Evolutionary conservation across 2,797 vertebrate species (phyloP).

Genomic region (Cryptoblepharus egeriae): DNA sequence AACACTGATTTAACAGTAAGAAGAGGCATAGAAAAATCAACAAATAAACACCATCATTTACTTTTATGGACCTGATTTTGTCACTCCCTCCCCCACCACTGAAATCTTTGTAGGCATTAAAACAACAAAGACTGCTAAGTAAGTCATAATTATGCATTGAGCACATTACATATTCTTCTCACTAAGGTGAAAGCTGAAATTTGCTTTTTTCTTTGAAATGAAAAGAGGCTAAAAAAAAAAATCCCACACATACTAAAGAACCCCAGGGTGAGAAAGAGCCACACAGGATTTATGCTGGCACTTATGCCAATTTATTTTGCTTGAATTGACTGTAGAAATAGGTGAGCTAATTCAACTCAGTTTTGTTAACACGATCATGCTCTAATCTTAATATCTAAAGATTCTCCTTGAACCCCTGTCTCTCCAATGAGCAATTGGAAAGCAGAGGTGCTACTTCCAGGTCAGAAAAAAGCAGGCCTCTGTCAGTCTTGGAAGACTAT

Average conservation of each 20-base stretch:
- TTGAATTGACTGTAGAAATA: constrained; percentile 7
- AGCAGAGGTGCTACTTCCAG: neutral
- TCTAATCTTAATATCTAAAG: neutral
- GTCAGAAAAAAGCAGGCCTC: too few relatives aligned
- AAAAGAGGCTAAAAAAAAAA: neutral
- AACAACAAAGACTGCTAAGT: constrained; percentile 11
- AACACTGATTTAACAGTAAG: constrained; percentile 32
- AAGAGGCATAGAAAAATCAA: constrained; percentile 1
- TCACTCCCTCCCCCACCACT: neutral
- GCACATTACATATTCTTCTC: neutral
- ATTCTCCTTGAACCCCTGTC: neutral
- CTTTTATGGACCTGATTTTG: constrained; percentile 6
- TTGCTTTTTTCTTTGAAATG: constrained; percentile 5
- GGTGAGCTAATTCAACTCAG: neutral
- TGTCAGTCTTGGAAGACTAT: too few relatives aligned
- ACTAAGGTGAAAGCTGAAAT: constrained; percentile 10
- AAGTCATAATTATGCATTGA: neutral
- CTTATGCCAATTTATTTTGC: neutral
- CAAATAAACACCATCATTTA: neutral
- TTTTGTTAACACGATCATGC: neutral
- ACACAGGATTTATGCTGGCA: neutral
- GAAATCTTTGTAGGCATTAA: neutral
- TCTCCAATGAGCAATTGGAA: neutral
- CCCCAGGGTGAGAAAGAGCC: neutral
- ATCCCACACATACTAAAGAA: neutral